phyloP scores from a whole-genome alignment of 2,888 invertebrate species.

The Pharmacophagus antenor region DNA sequence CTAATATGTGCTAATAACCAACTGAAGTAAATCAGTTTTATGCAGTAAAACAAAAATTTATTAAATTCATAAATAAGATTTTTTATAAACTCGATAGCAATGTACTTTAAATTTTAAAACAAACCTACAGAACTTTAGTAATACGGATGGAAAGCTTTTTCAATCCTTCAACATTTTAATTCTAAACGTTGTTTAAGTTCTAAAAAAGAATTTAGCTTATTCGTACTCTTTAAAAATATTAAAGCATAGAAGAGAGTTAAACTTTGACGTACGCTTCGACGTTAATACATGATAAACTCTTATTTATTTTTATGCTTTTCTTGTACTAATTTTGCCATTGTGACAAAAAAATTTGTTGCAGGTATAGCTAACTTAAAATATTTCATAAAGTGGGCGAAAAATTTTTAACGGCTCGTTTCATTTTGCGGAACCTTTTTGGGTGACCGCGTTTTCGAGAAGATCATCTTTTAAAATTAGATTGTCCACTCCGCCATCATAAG shows the following conservation, averaged over 20 bases:
- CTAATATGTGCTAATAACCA: too few relatives aligned
- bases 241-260: conserved; percentile 17
- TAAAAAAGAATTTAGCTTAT: conserved; percentile 18
- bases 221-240: conserved; percentile 19
- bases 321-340: conserved; percentile 6
- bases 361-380: conserved; percentile 25
- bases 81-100: not conserved
- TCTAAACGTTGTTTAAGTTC: conserved; percentile 26
- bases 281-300: conserved; percentile 7
- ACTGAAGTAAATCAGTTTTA: too few relatives aligned
- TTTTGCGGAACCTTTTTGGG: conserved; percentile 46
- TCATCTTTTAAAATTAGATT: conserved; percentile 69
- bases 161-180: conserved; percentile 20
- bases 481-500: conserved; percentile 47
- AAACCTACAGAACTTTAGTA: conserved; percentile 12
- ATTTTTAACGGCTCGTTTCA: conserved; percentile 34
- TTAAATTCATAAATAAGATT: not conserved
- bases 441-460: conserved; percentile 64
- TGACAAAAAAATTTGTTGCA: conserved; percentile 21
- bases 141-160: not conserved
- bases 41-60: not conserved
- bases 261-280: conserved; percentile 10
- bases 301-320: conserved; percentile 19
- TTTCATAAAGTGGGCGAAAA: conserved; percentile 26
- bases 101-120: conserved; percentile 15